Conservation (phyloP, 2,113 vertebrate genomes). For the Dicrurus megarhynchus region DNA sequence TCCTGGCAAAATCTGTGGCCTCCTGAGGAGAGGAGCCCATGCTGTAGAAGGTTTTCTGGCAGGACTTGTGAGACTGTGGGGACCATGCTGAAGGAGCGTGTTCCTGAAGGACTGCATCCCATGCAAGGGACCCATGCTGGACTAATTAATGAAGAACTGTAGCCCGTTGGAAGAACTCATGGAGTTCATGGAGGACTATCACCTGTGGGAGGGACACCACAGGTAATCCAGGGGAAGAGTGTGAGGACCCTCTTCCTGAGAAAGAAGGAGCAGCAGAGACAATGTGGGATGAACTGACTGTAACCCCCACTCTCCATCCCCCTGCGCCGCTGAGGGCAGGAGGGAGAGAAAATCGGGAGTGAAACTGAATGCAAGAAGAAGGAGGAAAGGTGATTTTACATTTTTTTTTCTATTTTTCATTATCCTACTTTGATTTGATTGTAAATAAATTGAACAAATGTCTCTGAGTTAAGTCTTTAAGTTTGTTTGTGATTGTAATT, state of each 20-base stretch:
- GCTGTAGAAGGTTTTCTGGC: not conserved
- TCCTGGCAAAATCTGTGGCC: not conserved
- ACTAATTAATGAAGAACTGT: not conserved
- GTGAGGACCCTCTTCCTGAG: not conserved
- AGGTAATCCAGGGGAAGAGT: not conserved
- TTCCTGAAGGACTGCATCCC: not conserved
- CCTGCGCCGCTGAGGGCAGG: not conserved
- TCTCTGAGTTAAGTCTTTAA: not conserved
- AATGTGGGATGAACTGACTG: not conserved
- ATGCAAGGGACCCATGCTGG: not conserved
- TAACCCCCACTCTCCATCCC: fast-evolving
- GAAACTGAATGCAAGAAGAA: not conserved
- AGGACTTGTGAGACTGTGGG: not conserved
- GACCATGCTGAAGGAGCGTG: not conserved
- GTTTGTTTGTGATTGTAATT: not conserved
- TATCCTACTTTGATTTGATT: not conserved
- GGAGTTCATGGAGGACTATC: not conserved
- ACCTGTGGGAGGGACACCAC: not conserved
- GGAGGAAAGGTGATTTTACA: not conserved
- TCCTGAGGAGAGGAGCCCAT: not conserved
- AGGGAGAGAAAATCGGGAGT: not conserved
- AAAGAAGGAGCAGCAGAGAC: not conserved
- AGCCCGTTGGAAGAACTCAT: not conserved
- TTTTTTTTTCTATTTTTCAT: not conserved
- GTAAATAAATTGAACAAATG: not conserved